Conservation (phyloP, 2,888 invertebrate genomes). For the Cantharis lateralis region DNA sequence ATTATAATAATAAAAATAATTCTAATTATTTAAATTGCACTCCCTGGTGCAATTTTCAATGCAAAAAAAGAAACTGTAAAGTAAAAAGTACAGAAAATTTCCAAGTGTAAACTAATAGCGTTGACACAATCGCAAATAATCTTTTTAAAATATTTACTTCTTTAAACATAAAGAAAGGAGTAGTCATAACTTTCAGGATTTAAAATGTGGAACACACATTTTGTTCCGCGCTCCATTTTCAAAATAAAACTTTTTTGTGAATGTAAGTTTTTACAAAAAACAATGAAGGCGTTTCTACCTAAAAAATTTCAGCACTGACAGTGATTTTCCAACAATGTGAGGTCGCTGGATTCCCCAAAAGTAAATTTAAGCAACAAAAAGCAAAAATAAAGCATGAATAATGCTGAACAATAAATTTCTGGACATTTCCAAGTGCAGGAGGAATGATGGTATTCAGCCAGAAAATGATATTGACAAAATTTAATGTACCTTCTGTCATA, state of each 20-base stretch:
- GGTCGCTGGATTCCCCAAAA: background rate
- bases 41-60: too few relatives aligned
- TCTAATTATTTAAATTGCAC: too few relatives aligned
- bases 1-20: too few relatives aligned
- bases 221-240: background rate
- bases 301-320: background rate
- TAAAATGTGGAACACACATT: background rate
- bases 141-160: background rate
- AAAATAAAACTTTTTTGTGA: background rate
- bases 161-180: background rate
- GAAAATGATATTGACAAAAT: background rate
- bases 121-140: background rate
- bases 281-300: background rate
- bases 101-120: background rate
- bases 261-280: background rate
- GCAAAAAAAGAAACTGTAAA: background rate
- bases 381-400: background rate
- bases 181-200: background rate
- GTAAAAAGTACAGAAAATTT: background rate
- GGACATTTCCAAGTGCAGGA: background rate
- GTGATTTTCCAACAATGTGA: background rate
- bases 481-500: background rate
- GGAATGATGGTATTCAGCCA: background rate
- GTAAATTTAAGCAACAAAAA: background rate
- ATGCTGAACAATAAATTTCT: background rate